Percentiles rank a stretch among this genome's conserved stretches.
phyloP scores from a whole-genome alignment of 2,797 vertebrate genomes.

The Propithecus deckenii region DNA sequence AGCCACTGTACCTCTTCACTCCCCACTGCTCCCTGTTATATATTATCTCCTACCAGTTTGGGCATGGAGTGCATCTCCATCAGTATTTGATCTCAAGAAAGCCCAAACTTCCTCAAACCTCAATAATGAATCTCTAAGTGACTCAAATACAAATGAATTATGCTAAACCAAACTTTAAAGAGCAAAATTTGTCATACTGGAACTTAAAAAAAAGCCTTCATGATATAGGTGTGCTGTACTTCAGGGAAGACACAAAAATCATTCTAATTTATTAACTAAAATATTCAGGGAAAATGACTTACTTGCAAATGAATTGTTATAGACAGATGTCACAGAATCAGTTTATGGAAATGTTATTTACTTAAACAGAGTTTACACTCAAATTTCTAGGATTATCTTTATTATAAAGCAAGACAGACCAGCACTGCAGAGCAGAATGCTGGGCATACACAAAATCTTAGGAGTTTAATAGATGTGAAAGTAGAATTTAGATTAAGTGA shows the following conservation, averaged over 20 bases:
- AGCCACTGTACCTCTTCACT: not conserved
- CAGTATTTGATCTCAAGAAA: not conserved
- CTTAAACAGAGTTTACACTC: not conserved
- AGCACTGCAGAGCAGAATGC: not conserved
- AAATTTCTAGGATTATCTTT: constrained; percentile 33
- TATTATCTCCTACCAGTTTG: not conserved
- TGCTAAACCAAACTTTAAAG: constrained; percentile 14
- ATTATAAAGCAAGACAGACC: not conserved
- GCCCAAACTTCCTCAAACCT: constrained; percentile 1
- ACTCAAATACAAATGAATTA: constrained; percentile 25
- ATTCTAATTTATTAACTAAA: constrained; percentile 15
- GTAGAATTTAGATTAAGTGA: not conserved
- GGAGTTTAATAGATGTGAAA: constrained; percentile 1
- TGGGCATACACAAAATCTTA: not conserved
- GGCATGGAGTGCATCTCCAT: not conserved
- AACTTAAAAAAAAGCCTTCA: constrained; percentile 14
- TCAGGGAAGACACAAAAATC: not conserved
- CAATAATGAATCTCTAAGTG: not conserved
- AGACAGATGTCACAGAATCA: not conserved
- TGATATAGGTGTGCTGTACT: not conserved
- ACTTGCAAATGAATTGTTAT: not conserved
- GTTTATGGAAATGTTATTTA: not conserved
- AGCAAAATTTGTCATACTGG: not conserved
- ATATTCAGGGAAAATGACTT: not conserved
- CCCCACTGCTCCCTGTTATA: not conserved